phyloP scores from a whole-genome alignment of 1,140 invertebrate species.

The Rhagoletis zephyria region DNA sequence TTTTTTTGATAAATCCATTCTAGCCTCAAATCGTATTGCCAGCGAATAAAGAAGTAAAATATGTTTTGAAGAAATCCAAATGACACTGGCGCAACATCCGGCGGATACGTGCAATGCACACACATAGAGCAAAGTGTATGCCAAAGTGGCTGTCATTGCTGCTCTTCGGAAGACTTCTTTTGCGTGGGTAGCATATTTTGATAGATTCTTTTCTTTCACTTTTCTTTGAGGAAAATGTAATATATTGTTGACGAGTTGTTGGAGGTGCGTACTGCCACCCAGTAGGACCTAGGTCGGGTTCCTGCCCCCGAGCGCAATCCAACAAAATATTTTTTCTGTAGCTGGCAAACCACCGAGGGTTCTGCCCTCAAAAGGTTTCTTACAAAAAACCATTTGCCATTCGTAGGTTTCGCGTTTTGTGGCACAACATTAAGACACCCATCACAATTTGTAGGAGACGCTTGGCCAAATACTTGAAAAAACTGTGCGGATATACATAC shows the following conservation, averaged over 20 bases:
- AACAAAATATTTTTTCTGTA: too few relatives aligned
- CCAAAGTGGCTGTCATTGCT: neutral
- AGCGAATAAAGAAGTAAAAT: neutral
- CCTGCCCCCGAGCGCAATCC: too few relatives aligned
- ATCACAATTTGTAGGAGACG: too few relatives aligned
- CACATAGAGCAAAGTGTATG: neutral
- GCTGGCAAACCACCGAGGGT: too few relatives aligned
- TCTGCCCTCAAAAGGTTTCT: too few relatives aligned
- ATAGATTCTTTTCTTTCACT: neutral
- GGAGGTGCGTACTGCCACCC: too few relatives aligned
- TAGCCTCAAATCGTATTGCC: conserved; percentile 15
- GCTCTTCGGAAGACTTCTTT: too few relatives aligned
- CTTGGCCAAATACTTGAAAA: neutral
- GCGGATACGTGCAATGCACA: neutral
- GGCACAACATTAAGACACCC: too few relatives aligned
- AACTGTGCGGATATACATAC: neutral
- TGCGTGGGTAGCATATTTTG: neutral
- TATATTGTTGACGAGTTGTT: too few relatives aligned
- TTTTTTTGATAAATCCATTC: neutral
- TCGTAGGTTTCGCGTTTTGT: too few relatives aligned
- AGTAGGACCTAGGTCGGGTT: too few relatives aligned
- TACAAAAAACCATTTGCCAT: too few relatives aligned
- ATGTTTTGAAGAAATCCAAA: neutral
- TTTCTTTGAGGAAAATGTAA: neutral
- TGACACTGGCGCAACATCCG: conserved; percentile 29